Evolutionary conservation across 2,797 vertebrate species (phyloP).

Genomic region (Echiichthys vipera): DNA sequence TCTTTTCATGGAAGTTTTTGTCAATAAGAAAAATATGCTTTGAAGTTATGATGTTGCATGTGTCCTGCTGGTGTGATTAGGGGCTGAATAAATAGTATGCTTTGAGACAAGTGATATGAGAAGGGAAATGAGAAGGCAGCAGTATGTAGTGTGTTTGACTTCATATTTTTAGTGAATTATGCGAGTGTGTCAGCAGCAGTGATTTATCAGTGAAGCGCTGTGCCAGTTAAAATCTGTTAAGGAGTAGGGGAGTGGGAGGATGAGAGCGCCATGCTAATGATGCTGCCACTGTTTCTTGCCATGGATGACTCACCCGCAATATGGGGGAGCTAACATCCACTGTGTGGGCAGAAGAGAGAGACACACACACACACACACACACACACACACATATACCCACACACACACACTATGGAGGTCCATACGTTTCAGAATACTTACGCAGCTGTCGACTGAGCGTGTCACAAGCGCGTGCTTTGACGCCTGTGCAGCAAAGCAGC

Average conservation of each 20-base stretch:
- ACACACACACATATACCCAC: constrained; percentile 28
- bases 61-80: constrained; percentile 11
- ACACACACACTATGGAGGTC: constrained; percentile 20
- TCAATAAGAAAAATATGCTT: no score
- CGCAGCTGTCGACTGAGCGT: no score
- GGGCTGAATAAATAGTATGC: constrained; percentile 16
- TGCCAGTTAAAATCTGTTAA: constrained; percentile 82
- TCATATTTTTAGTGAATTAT: constrained; percentile 68
- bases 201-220: constrained; percentile 71
- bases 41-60: no score
- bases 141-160: constrained; percentile 55
- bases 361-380: constrained; percentile 20
- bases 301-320: constrained; percentile 82
- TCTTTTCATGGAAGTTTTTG: no score
- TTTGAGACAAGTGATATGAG: constrained; percentile 24
- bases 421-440: no score
- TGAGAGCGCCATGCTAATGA: constrained; percentile 86
- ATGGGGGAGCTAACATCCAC: constrained; percentile 78
- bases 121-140: constrained; percentile 28
- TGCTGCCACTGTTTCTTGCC: constrained; percentile 79
- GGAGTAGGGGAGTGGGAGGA: constrained; percentile 78
- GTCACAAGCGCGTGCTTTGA: no score
- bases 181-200: constrained; percentile 63
- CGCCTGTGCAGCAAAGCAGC: no score
- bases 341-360: constrained; percentile 73